Evolutionary conservation across 2,888 invertebrate species (phyloP), one percentile per base, ranked within the genome.

Genomic region (Standfussiana lucernea): DNA sequence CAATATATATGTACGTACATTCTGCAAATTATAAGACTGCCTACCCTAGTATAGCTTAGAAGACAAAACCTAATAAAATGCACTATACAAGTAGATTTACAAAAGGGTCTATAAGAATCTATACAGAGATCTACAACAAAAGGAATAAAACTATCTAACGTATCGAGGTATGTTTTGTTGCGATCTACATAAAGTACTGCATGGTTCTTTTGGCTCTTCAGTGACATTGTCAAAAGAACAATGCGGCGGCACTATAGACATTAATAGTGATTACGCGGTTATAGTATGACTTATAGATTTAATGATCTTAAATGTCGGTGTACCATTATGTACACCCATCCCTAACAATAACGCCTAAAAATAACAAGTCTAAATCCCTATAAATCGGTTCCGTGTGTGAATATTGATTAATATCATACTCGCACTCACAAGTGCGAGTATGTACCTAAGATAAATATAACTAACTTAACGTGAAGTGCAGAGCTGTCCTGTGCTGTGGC

Each of bases 81-180:
- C n/a, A n/a, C 10, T 42, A 66, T 15, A 37, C 28, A 10, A 56
- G 5, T 18, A 70, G 8, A 11, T 53, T 62, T 45, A 24, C 24
- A 67, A 65, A 65, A 61, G 32, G 37, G 2, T 40, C 7, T 40
- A 37, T 15, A 64, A 62, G 11, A 64, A 64, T 37, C 53, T 77
- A 40, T 40, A 56, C 11, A 61, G 37, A 74, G 6, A 40, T 32
- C 7, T 69, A 56, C 8, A 18, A n/a, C 15, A 66, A 56, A 24
- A 35, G 28, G 7, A 62, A 35, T 3, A 42, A 53, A 73, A 24
- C n/a, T 72, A 35, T 61, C 15, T 37, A 75, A 84, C 47, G 64
- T 75, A 71, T 68, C 74, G 70, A 83, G 85, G 83, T 85, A 85
- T 83, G 80, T 78, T 76, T 85, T 85, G 85, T 85, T 85, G 85